Evolutionary conservation across 2,888 invertebrate species (phyloP).

Genomic region (Nemapogon koenigi): DNA sequence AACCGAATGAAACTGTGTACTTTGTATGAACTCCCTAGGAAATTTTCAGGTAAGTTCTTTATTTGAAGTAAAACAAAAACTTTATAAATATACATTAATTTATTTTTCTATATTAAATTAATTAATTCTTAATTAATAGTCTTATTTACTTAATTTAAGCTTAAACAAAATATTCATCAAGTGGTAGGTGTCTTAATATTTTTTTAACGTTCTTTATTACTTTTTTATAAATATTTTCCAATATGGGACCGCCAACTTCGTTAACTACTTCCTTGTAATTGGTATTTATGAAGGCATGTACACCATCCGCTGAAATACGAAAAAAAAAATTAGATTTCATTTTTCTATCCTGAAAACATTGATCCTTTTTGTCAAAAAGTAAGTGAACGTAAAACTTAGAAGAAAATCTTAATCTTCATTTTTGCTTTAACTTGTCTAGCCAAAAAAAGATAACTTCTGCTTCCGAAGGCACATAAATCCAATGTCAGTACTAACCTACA

Average conservation of each 20-base stretch:
- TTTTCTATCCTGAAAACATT: neutral
- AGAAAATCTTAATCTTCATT: neutral
- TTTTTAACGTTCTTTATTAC: slow-evolving; percentile 10
- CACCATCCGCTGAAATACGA: slow-evolving; percentile 6
- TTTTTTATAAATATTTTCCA: slow-evolving; percentile 3
- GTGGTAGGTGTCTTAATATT: slow-evolving; percentile 5
- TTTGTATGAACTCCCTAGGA: no score
- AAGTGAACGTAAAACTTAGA: no score
- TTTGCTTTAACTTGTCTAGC: neutral
- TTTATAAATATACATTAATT: neutral
- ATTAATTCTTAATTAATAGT: slow-evolving; percentile 1
- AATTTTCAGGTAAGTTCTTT: no score
- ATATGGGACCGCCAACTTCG: slow-evolving; percentile 1
- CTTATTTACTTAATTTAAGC: neutral
- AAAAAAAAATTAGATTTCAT: neutral
- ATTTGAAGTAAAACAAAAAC: neutral
- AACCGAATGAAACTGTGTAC: no score
- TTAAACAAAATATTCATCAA: slow-evolving; percentile 1
- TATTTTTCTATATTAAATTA: neutral
- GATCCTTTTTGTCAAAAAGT: no score
- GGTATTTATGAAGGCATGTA: neutral
- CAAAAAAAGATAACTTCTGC: no score
- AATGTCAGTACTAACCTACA: no score
- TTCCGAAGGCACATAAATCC: no score
- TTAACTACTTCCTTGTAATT: slow-evolving; percentile 3